A percentile compares a stretch with the other conserved stretches of the same genome.
Conservation (phyloP, 2,113 vertebrate genomes). For the Hippoglossus stenolepis region DNA sequence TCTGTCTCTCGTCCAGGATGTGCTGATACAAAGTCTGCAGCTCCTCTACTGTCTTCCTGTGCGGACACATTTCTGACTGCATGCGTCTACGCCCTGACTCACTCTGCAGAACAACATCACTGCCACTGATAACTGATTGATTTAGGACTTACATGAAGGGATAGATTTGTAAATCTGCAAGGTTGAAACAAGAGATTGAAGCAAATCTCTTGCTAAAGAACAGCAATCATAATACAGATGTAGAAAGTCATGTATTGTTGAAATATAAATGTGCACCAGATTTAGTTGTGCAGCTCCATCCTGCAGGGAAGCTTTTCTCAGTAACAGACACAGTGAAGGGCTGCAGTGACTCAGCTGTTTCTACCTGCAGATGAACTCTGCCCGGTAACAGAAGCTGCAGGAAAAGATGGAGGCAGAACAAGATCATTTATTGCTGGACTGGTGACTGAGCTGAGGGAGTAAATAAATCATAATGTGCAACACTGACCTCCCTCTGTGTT, state of each 20-base stretch:
- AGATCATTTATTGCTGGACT: conserved; percentile 6
- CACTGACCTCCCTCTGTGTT: background rate
- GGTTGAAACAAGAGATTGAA: background rate
- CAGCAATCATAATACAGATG: background rate
- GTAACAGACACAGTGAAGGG: conserved; percentile 1
- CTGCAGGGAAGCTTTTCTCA: conserved; percentile 14
- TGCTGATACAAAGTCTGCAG: no score
- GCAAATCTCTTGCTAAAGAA: background rate
- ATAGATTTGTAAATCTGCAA: background rate
- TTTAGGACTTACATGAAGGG: background rate
- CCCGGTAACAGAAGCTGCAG: conserved; percentile 67
- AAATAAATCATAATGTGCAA: background rate
- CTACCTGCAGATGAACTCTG: conserved; percentile 53
- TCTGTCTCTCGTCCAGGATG: no score
- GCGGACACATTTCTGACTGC: no score
- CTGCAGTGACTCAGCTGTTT: conserved; percentile 79
- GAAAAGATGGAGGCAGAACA: background rate
- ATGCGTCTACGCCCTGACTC: no score
- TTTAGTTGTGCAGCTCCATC: background rate
- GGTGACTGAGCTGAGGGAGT: background rate
- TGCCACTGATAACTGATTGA: background rate
- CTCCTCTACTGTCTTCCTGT: no score
- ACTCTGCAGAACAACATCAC: no score
- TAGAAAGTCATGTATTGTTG: background rate
- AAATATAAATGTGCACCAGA: background rate